phyloP scores from a whole-genome alignment of 2,888 invertebrate genomes.

The Incurvaria masculella region DNA sequence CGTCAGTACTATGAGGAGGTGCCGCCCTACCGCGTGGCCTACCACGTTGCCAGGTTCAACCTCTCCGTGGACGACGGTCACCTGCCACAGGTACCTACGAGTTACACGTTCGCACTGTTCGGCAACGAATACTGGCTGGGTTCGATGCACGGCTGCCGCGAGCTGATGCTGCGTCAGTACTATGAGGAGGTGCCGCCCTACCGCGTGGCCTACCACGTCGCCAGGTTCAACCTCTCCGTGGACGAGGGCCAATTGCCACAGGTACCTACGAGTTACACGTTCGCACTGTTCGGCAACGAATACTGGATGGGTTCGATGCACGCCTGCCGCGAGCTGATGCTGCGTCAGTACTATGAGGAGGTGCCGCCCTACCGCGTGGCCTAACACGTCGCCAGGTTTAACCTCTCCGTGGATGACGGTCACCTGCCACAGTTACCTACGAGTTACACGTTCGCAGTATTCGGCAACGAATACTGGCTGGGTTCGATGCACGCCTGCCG shows the following conservation, averaged over 20 bases:
- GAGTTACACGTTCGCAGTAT: too few relatives aligned
- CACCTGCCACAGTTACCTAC: conserved; percentile 51
- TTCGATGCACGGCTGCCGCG: conserved; percentile 65
- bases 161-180: conserved; percentile 55
- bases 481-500: conserved; percentile 69
- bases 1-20: conserved; percentile 45
- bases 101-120: too few relatives aligned
- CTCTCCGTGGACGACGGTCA: conserved; percentile 51
- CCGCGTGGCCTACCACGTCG: conserved; percentile 58
- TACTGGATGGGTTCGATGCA: conserved; percentile 76
- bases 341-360: conserved; percentile 45
- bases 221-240: conserved; percentile 53
- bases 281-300: conserved; percentile 79
- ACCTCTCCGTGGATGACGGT: conserved; percentile 49
- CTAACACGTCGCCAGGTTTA: conserved; percentile 62
- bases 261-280: too few relatives aligned
- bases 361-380: conserved; percentile 58
- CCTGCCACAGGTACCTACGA: conserved; percentile 53
- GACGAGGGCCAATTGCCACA: conserved; percentile 50
- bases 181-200: conserved; percentile 58
- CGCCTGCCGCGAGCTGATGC: conserved; percentile 65
- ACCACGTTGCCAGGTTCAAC: conserved; percentile 61
- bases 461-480: conserved; percentile 80
- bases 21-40: conserved; percentile 60
- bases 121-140: conserved; percentile 84